These are phyloP conservation scores for Poeciliopsis infans DNA, from an alignment of 2,797 vertebrate genomes.

Conservation along the genomic window DNA sequence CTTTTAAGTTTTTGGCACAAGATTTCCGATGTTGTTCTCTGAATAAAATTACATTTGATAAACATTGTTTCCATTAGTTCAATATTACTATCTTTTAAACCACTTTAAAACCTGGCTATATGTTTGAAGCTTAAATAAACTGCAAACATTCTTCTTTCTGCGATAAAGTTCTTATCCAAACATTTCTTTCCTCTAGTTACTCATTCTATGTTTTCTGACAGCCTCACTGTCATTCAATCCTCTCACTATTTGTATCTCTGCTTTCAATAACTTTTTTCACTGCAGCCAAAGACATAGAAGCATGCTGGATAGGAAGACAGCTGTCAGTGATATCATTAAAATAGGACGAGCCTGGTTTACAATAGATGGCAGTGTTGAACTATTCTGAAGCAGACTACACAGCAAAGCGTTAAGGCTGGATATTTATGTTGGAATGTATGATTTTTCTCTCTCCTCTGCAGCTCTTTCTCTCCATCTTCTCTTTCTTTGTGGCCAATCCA, in stretches of 20 bases:
- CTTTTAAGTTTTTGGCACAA: neutral
- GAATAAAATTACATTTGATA: neutral
- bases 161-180: conserved; percentile 8
- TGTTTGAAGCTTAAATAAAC: conserved; percentile 10
- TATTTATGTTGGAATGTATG: conserved; percentile 58
- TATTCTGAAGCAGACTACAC: conserved; percentile 42
- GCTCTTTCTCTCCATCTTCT: conserved; percentile 21
- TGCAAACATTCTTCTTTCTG: neutral
- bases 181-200: conserved; percentile 5
- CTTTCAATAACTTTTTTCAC: neutral
- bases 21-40: neutral
- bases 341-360: conserved; percentile 41
- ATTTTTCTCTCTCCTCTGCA: conserved; percentile 35
- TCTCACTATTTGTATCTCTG: conserved; percentile 12
- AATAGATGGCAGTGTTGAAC: conserved; percentile 72
- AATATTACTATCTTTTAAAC: neutral
- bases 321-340: conserved; percentile 27
- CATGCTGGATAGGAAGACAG: conserved; percentile 27
- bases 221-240: conserved; percentile 12
- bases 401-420: conserved; percentile 40
- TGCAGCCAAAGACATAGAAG: conserved; percentile 3
- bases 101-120: neutral
- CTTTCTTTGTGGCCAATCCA: conserved; percentile 61
- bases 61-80: neutral
- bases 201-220: conserved; percentile 21